phyloP scores from a whole-genome alignment of 2,888 invertebrate genomes.

The Megalurothrips usitatus region DNA sequence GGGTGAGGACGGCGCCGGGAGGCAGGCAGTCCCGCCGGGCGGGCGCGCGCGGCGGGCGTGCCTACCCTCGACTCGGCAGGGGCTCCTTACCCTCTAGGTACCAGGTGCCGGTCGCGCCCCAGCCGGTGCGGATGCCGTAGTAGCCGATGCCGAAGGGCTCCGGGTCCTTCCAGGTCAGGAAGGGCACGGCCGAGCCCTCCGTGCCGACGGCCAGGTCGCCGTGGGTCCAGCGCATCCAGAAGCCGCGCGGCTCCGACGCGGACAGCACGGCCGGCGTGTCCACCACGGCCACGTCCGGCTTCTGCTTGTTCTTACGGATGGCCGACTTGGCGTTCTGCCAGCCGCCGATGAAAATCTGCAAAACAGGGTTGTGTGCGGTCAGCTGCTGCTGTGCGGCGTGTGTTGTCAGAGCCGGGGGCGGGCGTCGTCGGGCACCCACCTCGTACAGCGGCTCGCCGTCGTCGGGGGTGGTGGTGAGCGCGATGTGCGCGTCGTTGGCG shows the following conservation, averaged over 20 bases:
- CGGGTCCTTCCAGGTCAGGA: constrained; percentile 67
- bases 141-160: constrained; percentile 65
- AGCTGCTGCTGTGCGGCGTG: neutral
- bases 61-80: neutral
- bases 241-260: constrained; percentile 70
- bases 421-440: constrained; percentile 51
- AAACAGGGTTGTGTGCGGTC: constrained; percentile 32
- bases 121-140: constrained; percentile 80
- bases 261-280: constrained; percentile 69
- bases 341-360: constrained; percentile 75
- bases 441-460: constrained; percentile 77
- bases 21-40: neutral
- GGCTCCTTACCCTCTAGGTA: constrained; percentile 63
- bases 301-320: constrained; percentile 69
- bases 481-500: constrained; percentile 78
- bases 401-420: neutral
- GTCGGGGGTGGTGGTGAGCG: constrained; percentile 65
- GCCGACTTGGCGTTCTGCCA: constrained; percentile 83
- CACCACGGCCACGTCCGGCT: constrained; percentile 67
- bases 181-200: constrained; percentile 66
- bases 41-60: neutral
- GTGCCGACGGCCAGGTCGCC: constrained; percentile 60
- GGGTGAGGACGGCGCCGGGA: neutral
- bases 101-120: constrained; percentile 81
- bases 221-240: constrained; percentile 77